These are phyloP conservation scores for Hydrotaea cyrtoneurina DNA, from an alignment of 2,888 invertebrate species.

Conservation along the genomic window DNA sequence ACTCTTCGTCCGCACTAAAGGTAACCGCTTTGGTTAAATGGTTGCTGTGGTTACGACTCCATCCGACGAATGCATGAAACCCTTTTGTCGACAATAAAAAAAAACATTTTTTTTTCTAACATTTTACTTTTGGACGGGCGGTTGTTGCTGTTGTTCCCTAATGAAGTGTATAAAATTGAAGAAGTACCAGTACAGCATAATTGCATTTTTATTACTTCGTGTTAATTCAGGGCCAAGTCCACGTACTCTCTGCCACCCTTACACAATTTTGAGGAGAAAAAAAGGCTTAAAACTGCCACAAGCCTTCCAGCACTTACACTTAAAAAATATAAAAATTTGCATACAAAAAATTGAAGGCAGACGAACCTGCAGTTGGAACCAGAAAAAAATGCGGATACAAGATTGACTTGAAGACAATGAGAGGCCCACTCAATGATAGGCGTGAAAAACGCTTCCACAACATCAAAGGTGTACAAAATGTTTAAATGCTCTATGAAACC, in stretches of 20 bases:
- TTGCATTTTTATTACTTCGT: conserved; percentile 70
- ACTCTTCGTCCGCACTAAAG: neutral
- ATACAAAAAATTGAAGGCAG: conserved; percentile 53
- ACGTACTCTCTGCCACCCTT: neutral
- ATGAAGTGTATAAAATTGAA: conserved; percentile 66
- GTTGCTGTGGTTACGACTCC: conserved; percentile 60
- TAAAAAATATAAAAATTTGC: conserved; percentile 57
- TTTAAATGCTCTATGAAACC: conserved; percentile 52
- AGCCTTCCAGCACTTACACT: conserved; percentile 49
- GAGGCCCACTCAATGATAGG: conserved; percentile 54
- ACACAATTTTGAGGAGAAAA: conserved; percentile 9
- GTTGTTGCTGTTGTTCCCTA: conserved; percentile 57
- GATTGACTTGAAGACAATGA: conserved; percentile 47
- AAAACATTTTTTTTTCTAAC: conserved; percentile 36
- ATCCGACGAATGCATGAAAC: conserved; percentile 37
- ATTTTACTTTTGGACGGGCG: conserved; percentile 17
- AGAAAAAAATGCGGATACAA: conserved; percentile 21
- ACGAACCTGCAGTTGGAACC: neutral
- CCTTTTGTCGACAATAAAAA: conserved; percentile 25
- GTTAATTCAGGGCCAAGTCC: conserved; percentile 54
- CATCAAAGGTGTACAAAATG: conserved; percentile 63
- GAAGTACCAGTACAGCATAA: conserved; percentile 64
- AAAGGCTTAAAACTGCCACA: conserved; percentile 58
- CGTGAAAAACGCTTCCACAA: conserved; percentile 51
- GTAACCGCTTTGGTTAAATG: conserved; percentile 63